Conservation (phyloP, 2,888 invertebrate species). For the Pediacus dermestoides region DNA sequence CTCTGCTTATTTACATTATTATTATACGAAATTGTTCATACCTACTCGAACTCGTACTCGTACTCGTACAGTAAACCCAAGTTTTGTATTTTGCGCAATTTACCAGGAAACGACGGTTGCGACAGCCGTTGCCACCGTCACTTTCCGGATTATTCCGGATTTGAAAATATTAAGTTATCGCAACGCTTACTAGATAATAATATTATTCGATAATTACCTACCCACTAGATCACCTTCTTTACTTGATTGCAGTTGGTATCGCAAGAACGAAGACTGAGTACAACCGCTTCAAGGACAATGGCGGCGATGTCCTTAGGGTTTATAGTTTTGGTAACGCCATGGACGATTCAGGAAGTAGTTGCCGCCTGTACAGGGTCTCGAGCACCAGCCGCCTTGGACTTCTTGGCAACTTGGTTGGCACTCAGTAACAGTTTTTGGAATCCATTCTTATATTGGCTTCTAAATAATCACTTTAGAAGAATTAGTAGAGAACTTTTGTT, state of each 20-base stretch:
- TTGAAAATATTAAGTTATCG: too few relatives aligned
- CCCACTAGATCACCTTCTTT: too few relatives aligned
- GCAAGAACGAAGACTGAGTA: constrained; percentile 69
- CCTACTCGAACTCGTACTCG: too few relatives aligned
- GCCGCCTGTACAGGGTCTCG: constrained; percentile 83
- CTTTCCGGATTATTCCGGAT: too few relatives aligned
- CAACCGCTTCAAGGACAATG: constrained; percentile 82
- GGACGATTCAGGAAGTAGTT: constrained; percentile 87
- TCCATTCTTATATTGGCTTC: constrained; percentile 83
- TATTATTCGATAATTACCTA: too few relatives aligned
- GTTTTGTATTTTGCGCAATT: too few relatives aligned
- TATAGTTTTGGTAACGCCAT: constrained; percentile 87
- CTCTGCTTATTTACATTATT: too few relatives aligned
- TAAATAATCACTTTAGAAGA: constrained; percentile 80
- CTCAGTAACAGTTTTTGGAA: constrained; percentile 89
- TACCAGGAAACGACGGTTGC: too few relatives aligned
- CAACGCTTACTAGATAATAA: too few relatives aligned
- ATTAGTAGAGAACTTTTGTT: constrained; percentile 73
- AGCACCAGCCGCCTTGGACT: constrained; percentile 78
- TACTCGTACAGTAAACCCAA: too few relatives aligned
- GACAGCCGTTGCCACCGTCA: too few relatives aligned
- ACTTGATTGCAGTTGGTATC: constrained; percentile 56
- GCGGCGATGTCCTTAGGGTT: constrained; percentile 88
- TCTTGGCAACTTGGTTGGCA: constrained; percentile 82
- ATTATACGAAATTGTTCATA: too few relatives aligned